Percentiles rank a stretch among this genome's conserved stretches.
Conservation (phyloP, 1,140 invertebrate species). For the Orius insidiosus region DNA sequence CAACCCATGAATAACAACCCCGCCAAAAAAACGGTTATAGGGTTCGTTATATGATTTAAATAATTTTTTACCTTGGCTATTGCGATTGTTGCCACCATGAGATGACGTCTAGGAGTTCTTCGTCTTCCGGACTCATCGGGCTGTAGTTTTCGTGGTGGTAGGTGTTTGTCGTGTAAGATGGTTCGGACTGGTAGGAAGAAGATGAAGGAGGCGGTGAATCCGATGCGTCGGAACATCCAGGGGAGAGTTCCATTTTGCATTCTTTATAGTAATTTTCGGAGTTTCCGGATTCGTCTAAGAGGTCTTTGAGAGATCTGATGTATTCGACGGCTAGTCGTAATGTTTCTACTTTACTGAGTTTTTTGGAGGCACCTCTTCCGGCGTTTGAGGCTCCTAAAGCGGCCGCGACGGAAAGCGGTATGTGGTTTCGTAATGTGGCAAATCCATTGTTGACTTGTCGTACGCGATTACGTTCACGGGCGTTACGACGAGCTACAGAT, state of each 20-base stretch:
- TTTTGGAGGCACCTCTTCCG: constrained; percentile 55
- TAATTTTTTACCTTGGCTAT: constrained; percentile 12
- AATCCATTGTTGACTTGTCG: constrained; percentile 92
- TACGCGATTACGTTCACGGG: constrained; percentile 81
- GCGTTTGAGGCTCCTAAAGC: constrained; percentile 33
- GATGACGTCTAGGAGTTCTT: constrained; percentile 75
- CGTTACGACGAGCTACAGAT: constrained; percentile 77
- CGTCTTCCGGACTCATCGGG: constrained; percentile 72
- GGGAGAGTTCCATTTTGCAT: constrained; percentile 24
- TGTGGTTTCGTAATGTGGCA: constrained; percentile 69
- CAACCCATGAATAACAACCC: background rate
- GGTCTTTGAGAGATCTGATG: constrained; percentile 67
- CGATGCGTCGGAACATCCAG: constrained; percentile 51
- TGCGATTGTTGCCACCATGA: constrained; percentile 63
- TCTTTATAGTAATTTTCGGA: constrained; percentile 18
- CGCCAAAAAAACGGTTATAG: background rate
- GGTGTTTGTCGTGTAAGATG: constrained; percentile 33
- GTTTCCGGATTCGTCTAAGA: constrained; percentile 44
- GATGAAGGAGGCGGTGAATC: constrained; percentile 58
- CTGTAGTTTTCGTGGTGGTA: constrained; percentile 57
- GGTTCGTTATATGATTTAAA: no score
- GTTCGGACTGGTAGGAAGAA: constrained; percentile 45
- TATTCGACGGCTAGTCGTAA: constrained; percentile 85
- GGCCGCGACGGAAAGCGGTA: constrained; percentile 55
- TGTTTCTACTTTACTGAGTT: constrained; percentile 90